A percentile compares a stretch with the other conserved stretches of the same genome.
These are phyloP conservation scores for Orgyia antiqua DNA, from an alignment of 2,888 invertebrate genomes.

Conservation along the genomic window DNA sequence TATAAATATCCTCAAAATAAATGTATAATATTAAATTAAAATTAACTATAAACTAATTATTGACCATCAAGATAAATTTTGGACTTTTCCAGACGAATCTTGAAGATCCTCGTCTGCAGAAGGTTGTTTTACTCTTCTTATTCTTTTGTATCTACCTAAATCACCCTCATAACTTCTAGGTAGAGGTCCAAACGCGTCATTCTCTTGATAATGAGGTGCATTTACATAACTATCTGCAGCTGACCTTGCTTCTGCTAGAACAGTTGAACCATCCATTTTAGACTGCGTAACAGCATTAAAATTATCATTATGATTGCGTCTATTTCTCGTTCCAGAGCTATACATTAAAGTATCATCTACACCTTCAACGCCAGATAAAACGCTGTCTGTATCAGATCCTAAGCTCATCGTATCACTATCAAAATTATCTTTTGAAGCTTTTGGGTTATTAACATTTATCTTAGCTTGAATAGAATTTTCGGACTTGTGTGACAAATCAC, in stretches of 20 bases:
- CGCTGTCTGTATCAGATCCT: conserved; percentile 60
- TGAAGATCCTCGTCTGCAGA: conserved; percentile 21
- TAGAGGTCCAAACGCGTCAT: conserved; percentile 52
- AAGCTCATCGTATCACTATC: conserved; percentile 37
- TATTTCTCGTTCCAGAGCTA: conserved; percentile 37
- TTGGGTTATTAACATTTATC: conserved; percentile 16
- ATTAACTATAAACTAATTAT: conserved; percentile 27
- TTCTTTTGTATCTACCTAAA: conserved; percentile 55
- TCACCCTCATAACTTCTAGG: conserved; percentile 50
- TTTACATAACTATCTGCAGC: conserved; percentile 33
- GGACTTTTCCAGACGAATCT: conserved; percentile 14
- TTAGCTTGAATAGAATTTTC: conserved; percentile 13
- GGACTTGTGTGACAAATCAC: conserved; percentile 7
- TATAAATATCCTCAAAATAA: conserved; percentile 35
- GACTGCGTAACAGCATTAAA: conserved; percentile 14
- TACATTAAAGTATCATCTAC: conserved; percentile 64
- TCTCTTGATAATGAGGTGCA: conserved; percentile 45
- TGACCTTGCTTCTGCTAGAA: conserved; percentile 28
- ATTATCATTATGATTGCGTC: conserved; percentile 34
- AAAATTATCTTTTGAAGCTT: conserved; percentile 24
- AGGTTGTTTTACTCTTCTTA: conserved; percentile 52
- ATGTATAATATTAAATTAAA: conserved; percentile 24
- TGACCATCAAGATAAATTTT: conserved; percentile 9
- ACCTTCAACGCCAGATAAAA: conserved; percentile 57
- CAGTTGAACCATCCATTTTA: conserved; percentile 25